These are phyloP conservation scores for Eristalis tenax DNA, from an alignment of 2,888 invertebrate genomes.

Conservation along the genomic window DNA sequence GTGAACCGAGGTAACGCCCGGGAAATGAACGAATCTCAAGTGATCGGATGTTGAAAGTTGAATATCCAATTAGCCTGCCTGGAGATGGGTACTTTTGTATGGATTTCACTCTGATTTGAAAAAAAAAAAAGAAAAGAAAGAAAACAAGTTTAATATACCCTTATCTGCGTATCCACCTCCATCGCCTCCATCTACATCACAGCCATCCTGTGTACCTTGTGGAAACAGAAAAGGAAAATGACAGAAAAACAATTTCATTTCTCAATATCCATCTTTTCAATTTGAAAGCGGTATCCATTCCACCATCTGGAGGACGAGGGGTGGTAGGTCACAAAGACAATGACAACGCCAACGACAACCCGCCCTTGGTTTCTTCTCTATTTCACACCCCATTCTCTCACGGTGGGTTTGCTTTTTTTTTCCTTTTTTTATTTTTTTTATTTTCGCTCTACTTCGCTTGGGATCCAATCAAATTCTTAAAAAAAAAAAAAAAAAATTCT, in stretches of 20 bases:
- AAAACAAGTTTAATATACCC: too few relatives aligned
- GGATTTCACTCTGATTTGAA: too few relatives aligned
- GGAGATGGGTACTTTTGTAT: too few relatives aligned
- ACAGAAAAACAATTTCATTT: slow-evolving; percentile 52
- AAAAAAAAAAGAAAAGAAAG: too few relatives aligned
- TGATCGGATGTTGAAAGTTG: too few relatives aligned
- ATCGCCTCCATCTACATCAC: too few relatives aligned
- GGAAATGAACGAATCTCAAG: too few relatives aligned
- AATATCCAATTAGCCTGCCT: too few relatives aligned
- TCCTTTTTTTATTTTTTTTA: not conserved
- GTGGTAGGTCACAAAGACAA: slow-evolving; percentile 24
- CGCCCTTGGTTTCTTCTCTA: slow-evolving; percentile 6
- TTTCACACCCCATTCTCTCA: slow-evolving; percentile 30
- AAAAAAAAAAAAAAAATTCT: slow-evolving; percentile 16
- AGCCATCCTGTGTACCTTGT: too few relatives aligned
- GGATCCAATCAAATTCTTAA: slow-evolving; percentile 50
- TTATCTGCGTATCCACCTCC: too few relatives aligned
- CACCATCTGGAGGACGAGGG: not conserved
- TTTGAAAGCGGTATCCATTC: slow-evolving; percentile 35
- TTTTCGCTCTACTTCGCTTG: not conserved
- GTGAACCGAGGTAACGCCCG: too few relatives aligned
- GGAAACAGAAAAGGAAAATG: not conserved
- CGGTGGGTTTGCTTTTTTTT: not conserved
- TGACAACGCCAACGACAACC: slow-evolving; percentile 26
- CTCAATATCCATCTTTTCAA: slow-evolving; percentile 44